Evolutionary conservation across 2,888 invertebrate species (phyloP).

Genomic region (Sylvicola cinctus): DNA sequence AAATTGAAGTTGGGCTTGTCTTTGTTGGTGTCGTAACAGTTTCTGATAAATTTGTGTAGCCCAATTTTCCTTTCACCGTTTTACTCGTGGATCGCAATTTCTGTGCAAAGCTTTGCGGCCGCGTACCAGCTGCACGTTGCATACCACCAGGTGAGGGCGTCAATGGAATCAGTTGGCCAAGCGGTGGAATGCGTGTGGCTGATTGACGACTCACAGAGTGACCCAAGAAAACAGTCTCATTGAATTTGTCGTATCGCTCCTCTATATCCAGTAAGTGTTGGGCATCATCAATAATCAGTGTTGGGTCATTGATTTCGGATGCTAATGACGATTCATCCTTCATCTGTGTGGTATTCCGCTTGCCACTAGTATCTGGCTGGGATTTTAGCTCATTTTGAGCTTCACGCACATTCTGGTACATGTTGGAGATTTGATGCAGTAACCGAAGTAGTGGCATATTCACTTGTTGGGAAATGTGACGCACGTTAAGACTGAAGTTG

Average conservation of each 20-base stretch:
- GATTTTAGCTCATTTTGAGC: conserved; percentile 78
- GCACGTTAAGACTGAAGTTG: conserved; percentile 71
- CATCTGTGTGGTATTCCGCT: conserved; percentile 20
- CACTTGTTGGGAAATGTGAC: conserved; percentile 81
- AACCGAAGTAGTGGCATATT: conserved; percentile 88
- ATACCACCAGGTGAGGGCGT: conserved; percentile 18
- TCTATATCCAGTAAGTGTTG: conserved; percentile 16
- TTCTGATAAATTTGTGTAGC: conserved; percentile 66
- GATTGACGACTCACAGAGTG: conserved; percentile 11
- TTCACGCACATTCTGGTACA: conserved; percentile 94
- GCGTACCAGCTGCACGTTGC: conserved; percentile 17
- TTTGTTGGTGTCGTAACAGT: conserved; percentile 44
- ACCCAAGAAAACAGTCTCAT: conserved; percentile 17
- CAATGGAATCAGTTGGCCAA: conserved; percentile 20
- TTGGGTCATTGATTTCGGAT: conserved; percentile 24
- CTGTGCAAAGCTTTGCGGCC: conserved; percentile 78
- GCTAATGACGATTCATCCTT: conserved; percentile 40
- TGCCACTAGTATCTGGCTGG: conserved; percentile 28
- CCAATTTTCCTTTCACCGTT: conserved; percentile 52
- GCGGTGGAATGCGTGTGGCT: conserved; percentile 14
- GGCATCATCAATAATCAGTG: conserved; percentile 18
- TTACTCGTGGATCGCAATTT: conserved; percentile 68
- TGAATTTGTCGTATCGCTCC: conserved; percentile 25
- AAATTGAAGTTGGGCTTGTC: conserved; percentile 35
- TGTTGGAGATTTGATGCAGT: conserved; percentile 88